phyloP scores from a whole-genome alignment of 2,797 vertebrate species.

The Onychomys torridus region DNA sequence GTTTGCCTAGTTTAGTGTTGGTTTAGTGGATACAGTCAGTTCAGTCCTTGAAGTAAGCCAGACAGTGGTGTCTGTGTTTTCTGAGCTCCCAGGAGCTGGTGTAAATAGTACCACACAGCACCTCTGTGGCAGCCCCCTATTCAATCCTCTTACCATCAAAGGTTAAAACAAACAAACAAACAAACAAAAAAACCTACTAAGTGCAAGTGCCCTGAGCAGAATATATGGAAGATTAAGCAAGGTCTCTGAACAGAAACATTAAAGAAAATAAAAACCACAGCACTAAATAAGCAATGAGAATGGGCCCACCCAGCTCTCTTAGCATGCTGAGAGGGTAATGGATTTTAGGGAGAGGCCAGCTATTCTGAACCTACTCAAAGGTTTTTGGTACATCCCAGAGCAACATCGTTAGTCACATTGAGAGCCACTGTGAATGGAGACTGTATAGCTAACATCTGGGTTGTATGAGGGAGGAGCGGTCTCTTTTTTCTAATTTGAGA shows the following conservation, averaged over 20 bases:
- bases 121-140: constrained; percentile 77
- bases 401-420: constrained; percentile 84
- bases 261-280: constrained; percentile 78
- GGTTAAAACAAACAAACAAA: constrained; percentile 85
- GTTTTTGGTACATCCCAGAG: constrained; percentile 90
- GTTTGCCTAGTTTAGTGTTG: constrained; percentile 88
- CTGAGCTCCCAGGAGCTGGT: constrained; percentile 76
- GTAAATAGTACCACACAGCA: constrained; percentile 84
- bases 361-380: constrained; percentile 83
- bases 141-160: constrained; percentile 87
- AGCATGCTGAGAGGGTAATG: constrained; percentile 83
- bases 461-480: constrained; percentile 59
- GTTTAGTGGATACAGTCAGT: constrained; percentile 86
- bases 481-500: constrained; percentile 74
- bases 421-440: constrained; percentile 85
- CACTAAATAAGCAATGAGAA: constrained; percentile 87
- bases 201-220: constrained; percentile 92
- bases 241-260: constrained; percentile 88
- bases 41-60: constrained; percentile 80
- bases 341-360: constrained; percentile 83
- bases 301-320: constrained; percentile 84
- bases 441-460: constrained; percentile 77
- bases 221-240: constrained; percentile 91
- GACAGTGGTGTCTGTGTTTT: constrained; percentile 72
- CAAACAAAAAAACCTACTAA: constrained; percentile 85